These are phyloP conservation scores for Thysanoteuthis rhombus DNA, from an alignment of 2,888 invertebrate genomes.

Conservation along the genomic window DNA sequence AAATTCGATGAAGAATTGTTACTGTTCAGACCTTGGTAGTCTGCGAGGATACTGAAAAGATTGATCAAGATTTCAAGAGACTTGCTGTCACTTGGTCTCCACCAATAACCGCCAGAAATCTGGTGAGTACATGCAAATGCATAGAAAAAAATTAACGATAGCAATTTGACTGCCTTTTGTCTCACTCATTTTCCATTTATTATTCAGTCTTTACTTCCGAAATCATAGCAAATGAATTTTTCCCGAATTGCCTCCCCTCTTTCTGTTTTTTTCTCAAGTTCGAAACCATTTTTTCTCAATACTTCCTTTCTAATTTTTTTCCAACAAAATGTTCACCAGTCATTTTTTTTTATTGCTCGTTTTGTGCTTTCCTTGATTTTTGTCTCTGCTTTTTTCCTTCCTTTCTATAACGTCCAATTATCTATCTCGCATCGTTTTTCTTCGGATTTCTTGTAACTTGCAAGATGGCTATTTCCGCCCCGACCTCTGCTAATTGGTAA, in stretches of 20 bases:
- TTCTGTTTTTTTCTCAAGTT: too few species aligned
- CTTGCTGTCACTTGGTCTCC: neutral
- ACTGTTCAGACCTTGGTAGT: too few species aligned
- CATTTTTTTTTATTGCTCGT: neutral
- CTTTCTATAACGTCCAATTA: neutral
- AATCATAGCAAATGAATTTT: too few species aligned
- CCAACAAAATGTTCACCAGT: neutral
- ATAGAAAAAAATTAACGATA: neutral
- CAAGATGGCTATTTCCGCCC: neutral
- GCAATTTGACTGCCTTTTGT: neutral
- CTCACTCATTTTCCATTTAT: neutral
- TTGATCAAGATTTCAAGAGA: neutral
- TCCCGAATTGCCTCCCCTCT: too few species aligned
- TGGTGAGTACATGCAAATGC: neutral
- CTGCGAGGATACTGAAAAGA: too few species aligned
- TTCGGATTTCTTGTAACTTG: neutral
- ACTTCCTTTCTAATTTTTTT: neutral
- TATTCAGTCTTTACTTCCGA: neutral
- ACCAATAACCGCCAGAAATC: neutral
- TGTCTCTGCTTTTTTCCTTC: neutral
- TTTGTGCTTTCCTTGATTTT: neutral
- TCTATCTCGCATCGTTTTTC: neutral
- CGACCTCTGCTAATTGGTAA: neutral
- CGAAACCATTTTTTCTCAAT: neutral
- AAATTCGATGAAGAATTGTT: too few species aligned